Evolutionary conservation across 2,797 vertebrate species (phyloP).

Genomic region (Pteropus rufus): DNA sequence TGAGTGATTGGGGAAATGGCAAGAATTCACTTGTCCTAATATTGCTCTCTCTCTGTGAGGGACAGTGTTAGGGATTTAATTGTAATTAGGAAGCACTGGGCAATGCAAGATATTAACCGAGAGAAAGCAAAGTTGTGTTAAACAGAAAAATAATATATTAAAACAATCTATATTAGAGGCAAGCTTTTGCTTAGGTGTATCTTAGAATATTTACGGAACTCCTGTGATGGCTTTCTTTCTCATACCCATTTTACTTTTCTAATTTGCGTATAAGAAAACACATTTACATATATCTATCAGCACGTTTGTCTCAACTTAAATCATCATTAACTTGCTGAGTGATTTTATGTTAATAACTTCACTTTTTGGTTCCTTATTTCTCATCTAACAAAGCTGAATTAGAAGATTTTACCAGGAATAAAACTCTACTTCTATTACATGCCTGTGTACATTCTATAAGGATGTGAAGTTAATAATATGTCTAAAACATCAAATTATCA

Average conservation of each 20-base stretch:
- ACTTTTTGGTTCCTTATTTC: background rate
- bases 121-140: conserved; percentile 48
- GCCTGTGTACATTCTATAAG: background rate
- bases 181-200: background rate
- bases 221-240: background rate
- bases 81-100: conserved; percentile 34
- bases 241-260: background rate
- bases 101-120: background rate
- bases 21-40: conserved; percentile 48
- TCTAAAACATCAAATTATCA: background rate
- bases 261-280: background rate
- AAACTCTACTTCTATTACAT: background rate
- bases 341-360: background rate
- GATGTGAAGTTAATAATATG: background rate
- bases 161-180: background rate
- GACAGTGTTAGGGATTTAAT: conserved; percentile 56
- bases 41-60: conserved; percentile 31
- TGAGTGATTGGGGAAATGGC: conserved; percentile 35
- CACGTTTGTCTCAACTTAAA: background rate
- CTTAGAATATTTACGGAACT: background rate
- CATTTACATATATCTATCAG: background rate
- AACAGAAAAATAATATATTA: conserved; percentile 17
- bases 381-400: background rate
- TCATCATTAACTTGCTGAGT: background rate
- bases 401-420: background rate